Percentiles rank a stretch among this genome's conserved stretches.
phyloP scores from a whole-genome alignment of 37 sponge, comb jelly and placozoan species.

The Chondrilla cf. caribensis region DNA sequence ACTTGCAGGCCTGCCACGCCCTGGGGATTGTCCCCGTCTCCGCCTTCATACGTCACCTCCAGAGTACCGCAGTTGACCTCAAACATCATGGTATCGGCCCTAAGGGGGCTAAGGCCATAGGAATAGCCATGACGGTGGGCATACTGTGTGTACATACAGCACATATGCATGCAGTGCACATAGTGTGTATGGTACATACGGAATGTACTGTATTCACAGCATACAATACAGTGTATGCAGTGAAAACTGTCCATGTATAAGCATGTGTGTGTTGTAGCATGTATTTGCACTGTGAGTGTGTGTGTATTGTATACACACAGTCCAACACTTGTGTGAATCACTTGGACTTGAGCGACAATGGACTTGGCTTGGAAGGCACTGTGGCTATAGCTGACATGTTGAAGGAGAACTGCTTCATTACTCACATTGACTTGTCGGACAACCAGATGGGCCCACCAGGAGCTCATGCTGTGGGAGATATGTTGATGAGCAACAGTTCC shows the following conservation, averaged over 20 bases:
- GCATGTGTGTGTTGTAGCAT: too few species aligned
- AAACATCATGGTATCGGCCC: slow-evolving; percentile 90
- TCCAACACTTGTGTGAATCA: slow-evolving; percentile 82
- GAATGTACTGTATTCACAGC: too few species aligned
- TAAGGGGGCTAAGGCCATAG: slow-evolving; percentile 94
- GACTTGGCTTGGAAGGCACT: slow-evolving; percentile 80
- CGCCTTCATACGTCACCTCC: slow-evolving; percentile 64
- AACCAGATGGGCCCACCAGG: slow-evolving; percentile 74
- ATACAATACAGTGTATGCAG: too few species aligned
- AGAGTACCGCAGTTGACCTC: slow-evolving; percentile 47
- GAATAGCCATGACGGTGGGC: slow-evolving; percentile 75
- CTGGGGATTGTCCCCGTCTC: slow-evolving; percentile 88
- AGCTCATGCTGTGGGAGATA: slow-evolving; percentile 51
- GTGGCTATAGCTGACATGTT: slow-evolving; percentile 89
- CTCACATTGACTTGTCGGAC: slow-evolving; percentile 80
- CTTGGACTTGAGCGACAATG: slow-evolving; percentile 89
- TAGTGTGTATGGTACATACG: too few species aligned
- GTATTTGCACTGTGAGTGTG: too few species aligned
- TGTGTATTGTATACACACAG: slow-evolving; percentile 29
- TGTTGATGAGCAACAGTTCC: slow-evolving; percentile 62
- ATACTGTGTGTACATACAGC: too few species aligned
- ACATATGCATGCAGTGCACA: too few species aligned
- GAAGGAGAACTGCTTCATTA: slow-evolving; percentile 95
- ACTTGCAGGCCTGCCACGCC: slow-evolving; percentile 70
- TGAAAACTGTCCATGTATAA: too few species aligned